A percentile compares a stretch with the other conserved stretches of the same genome.
These are phyloP conservation scores for Adelognathus sp. DNA, from an alignment of 2,888 invertebrate genomes.

Conservation along the genomic window DNA sequence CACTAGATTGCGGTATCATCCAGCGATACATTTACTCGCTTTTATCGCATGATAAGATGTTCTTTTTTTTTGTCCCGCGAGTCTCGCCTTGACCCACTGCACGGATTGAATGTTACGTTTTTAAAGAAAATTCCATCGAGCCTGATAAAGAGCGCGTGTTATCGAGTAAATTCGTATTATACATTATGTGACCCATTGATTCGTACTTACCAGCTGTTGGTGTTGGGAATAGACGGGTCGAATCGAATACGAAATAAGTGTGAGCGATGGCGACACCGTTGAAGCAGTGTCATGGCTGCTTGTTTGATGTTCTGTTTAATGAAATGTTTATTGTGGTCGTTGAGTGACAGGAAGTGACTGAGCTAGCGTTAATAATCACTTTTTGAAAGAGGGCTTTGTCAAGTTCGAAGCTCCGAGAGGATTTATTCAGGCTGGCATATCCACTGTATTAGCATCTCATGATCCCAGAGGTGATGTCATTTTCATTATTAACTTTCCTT, in stretches of 20 bases:
- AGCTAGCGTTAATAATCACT: not conserved
- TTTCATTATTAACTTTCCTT: not conserved
- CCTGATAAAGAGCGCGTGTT: not conserved
- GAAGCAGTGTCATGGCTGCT: not conserved
- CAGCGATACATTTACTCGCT: not conserved
- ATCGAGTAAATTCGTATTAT: not conserved
- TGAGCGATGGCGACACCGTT: not conserved
- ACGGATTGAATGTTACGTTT: not conserved
- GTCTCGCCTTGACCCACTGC: not conserved
- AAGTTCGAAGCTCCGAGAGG: not conserved
- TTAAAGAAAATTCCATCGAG: not conserved
- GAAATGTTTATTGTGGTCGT: not conserved
- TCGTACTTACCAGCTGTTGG: conserved; percentile 6
- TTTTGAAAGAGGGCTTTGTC: not conserved
- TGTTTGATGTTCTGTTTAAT: not conserved
- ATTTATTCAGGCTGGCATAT: not conserved
- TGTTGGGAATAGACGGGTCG: not conserved
- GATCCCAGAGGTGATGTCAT: conserved; percentile 22
- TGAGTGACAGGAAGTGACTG: not conserved
- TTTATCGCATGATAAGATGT: conserved; percentile 25
- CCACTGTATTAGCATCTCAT: conserved; percentile 4
- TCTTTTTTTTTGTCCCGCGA: not conserved
- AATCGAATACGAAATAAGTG: not conserved
- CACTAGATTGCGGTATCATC: conserved; percentile 30
- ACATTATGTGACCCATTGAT: not conserved